Conservation (phyloP, 2,797 vertebrate species). For the Gila robusta region DNA sequence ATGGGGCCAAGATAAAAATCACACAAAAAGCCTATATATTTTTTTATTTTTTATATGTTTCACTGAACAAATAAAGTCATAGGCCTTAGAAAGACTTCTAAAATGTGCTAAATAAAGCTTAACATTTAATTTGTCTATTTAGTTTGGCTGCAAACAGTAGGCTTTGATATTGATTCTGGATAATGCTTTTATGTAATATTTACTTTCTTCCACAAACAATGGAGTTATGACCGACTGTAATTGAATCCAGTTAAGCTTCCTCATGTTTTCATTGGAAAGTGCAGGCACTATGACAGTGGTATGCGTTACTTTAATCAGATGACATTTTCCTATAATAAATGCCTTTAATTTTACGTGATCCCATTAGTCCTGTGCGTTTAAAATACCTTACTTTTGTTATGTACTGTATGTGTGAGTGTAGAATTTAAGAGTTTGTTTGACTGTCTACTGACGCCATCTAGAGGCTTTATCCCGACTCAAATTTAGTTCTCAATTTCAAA, state of each 20-base stretch:
- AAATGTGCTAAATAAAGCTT: not conserved
- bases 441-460: not conserved
- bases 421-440: not conserved
- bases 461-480: not conserved
- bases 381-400: not conserved
- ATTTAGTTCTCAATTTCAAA: not conserved
- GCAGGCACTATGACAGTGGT: not conserved
- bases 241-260: not conserved
- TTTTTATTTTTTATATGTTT: not conserved
- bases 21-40: not conserved
- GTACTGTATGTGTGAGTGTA: too few relatives aligned
- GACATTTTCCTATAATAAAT: not conserved
- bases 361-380: not conserved
- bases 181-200: conserved; percentile 2
- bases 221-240: not conserved
- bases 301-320: not conserved
- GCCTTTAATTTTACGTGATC: not conserved
- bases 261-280: not conserved
- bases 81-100: not conserved
- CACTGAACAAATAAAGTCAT: not conserved
- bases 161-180: not conserved
- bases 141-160: not conserved
- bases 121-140: not conserved
- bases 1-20: not conserved
- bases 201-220: not conserved